phyloP scores from a whole-genome alignment of 2,797 vertebrate genomes.

The Poliocrania exsul region DNA sequence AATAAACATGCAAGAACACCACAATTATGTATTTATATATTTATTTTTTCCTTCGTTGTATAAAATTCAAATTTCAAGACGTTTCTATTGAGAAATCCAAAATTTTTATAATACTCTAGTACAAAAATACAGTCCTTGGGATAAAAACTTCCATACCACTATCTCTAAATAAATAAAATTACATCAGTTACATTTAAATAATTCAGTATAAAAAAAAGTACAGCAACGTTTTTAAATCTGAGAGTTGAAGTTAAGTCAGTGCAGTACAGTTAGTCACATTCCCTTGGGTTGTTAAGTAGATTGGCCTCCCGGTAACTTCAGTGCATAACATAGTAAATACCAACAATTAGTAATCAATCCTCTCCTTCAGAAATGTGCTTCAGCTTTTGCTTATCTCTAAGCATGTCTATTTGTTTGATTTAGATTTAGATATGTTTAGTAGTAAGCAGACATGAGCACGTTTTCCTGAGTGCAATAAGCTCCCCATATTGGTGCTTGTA shows the following conservation, averaged over 20 bases:
- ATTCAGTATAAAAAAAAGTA: neutral
- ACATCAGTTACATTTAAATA: neutral
- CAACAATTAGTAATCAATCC: neutral
- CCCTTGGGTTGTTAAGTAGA: neutral
- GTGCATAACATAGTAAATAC: neutral
- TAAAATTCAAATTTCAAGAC: neutral
- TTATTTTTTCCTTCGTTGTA: neutral
- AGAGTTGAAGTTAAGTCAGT: constrained; percentile 30
- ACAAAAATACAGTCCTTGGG: constrained; percentile 20
- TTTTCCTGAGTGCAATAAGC: neutral
- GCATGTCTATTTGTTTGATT: neutral
- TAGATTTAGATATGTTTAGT: neutral
- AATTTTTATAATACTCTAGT: constrained; percentile 19
- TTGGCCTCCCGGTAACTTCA: neutral
- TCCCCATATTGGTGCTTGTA: neutral
- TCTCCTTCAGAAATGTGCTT: neutral
- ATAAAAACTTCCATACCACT: neutral
- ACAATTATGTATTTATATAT: constrained; percentile 13
- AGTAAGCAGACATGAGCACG: neutral
- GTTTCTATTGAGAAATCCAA: neutral
- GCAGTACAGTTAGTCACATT: neutral
- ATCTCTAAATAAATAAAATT: constrained; percentile 51
- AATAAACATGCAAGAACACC: neutral
- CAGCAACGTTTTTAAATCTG: neutral
- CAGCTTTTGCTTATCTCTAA: neutral